Conservation (phyloP, 1,140 invertebrate genomes). For the Trinorchestia longiramus region DNA sequence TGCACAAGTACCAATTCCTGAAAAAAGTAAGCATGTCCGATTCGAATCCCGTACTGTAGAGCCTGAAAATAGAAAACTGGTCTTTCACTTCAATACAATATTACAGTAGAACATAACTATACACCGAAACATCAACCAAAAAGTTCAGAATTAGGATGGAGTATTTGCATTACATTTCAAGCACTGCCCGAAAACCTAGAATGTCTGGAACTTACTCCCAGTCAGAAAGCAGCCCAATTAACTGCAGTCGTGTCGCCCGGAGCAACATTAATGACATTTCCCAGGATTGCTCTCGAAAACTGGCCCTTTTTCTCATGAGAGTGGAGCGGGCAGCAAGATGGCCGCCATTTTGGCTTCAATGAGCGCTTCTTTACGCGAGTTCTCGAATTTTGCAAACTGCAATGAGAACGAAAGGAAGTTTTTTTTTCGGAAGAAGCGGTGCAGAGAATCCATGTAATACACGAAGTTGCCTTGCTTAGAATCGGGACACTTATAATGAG, state of each 20-base stretch:
- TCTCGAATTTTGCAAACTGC: neutral
- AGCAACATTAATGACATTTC: slow-evolving; percentile 48
- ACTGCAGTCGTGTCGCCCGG: slow-evolving; percentile 31
- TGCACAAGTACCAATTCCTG: no score
- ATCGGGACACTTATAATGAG: neutral
- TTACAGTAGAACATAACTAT: neutral
- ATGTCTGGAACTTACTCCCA: neutral
- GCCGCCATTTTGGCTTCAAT: slow-evolving; percentile 12
- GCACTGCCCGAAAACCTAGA: neutral
- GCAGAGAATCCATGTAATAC: neutral
- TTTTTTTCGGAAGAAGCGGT: neutral
- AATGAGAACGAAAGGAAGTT: neutral
- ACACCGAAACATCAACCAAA: neutral
- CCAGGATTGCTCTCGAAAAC: slow-evolving; percentile 19
- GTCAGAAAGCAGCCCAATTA: slow-evolving; percentile 5
- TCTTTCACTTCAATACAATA: neutral
- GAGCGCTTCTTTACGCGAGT: slow-evolving; percentile 16
- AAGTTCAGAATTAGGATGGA: neutral
- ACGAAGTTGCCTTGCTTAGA: neutral
- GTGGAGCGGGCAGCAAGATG: neutral
- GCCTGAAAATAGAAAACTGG: neutral
- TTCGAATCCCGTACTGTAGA: neutral
- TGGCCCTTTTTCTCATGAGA: neutral
- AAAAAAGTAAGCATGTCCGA: no score
- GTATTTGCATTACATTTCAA: neutral